Base-by-base conservation (phyloP, 2,888 invertebrate genomes). In the Cephus pygmeus region DNA sequence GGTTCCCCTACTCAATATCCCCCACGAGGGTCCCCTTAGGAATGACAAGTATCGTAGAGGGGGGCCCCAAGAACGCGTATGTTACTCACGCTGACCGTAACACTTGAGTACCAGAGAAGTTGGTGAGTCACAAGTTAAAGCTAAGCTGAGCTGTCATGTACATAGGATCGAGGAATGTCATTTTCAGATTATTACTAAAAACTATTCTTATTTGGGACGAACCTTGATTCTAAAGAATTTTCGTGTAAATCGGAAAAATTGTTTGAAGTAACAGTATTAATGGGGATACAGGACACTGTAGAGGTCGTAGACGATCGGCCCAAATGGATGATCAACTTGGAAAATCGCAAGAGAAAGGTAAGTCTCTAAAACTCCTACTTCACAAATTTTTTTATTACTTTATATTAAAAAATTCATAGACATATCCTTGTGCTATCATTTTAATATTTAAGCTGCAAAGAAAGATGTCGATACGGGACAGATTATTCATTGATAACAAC, bases 321-420 rank as follows among this genome's bases (percentile, higher is more conserved):
- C 3, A 88, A 91, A 82, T 91, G 91, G 91, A 82, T 91, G 77
- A 76, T 89, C 75, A 90, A 91, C 77, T 75, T 91, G 80, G 91
- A 91, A 85, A 91, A 89, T 84, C 87, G 90, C 15, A 91, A 91
- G 80, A 85, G 87, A 80, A 91, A 91, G 87, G 91, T 90, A 77
- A 79, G 82, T 82, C 40, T 40, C 30, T 71, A 11, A 69, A 73
- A 75, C 11, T 56, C 9, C 9, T 23, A 23, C 56, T 56, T 56
- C 23, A 23, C 23, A 56, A 6, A 23, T 9, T 9, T 56, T 0
- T 56, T 56, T 23, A 23, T 56, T 23, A 56, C 56, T 23, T 56
- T 40, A 15, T 15, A 40, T 40, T 56, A 56, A 23, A 56, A 12
- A 6, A 56, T 23, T 56, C 56, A 56, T 56, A 23, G 9, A 56